Evolutionary conservation across 2,113 vertebrate genomes (phyloP), one percentile per base, ranked within the genome.

Genomic region (Corvus moneduloides): DNA sequence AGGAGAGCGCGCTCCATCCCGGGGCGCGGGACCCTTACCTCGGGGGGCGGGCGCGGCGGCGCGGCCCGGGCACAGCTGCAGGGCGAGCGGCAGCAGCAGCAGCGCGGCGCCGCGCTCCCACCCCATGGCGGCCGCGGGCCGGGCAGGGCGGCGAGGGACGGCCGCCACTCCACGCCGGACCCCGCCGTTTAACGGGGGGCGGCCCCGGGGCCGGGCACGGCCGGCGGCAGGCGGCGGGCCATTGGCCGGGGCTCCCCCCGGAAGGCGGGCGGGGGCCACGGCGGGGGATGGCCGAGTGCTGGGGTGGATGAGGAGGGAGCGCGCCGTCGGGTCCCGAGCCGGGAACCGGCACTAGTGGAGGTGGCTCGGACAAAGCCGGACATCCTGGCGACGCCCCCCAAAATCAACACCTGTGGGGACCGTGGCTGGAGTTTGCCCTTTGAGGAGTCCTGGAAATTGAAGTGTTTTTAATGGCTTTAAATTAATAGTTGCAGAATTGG

Each of bases 11-110:
- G 28, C 39, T 44, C 30, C 44, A 2, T 18, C 2, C 7, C 15
- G 2, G 6, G 26, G 30, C 26, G 18, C n/a, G 7, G 16, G 2
- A 10, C 22, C 27, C 99, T 99, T 98, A 99, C 99, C 98, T 92
- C 98, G 98, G 21, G 98, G 98, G 79, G 97, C 95, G 58, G 98
- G 95, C 88, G 97, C 98, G 54, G 89, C 85, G 27, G 92, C 87
- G 27, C 97, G 90, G 20, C 94, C 93, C 32, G 94, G 96, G 92
- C 97, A 94, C 10, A 98, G 97, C 94, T 97, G 98, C 87, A 99
- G 97, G 88, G 98, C 93, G 77, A 98, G 87, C 95, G 98, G 98
- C 96, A 98, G 94, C 69, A 98, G 94, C 78, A 83, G 49, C 66
- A 82, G 54, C 1, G 87, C 46, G 43, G 80, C 39, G 15, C 79